Percentiles rank a stretch among this genome's conserved stretches.
These are phyloP conservation scores for Archaeoteleia sp. DNA, from an alignment of 2,888 invertebrate genomes.

Conservation along the genomic window DNA sequence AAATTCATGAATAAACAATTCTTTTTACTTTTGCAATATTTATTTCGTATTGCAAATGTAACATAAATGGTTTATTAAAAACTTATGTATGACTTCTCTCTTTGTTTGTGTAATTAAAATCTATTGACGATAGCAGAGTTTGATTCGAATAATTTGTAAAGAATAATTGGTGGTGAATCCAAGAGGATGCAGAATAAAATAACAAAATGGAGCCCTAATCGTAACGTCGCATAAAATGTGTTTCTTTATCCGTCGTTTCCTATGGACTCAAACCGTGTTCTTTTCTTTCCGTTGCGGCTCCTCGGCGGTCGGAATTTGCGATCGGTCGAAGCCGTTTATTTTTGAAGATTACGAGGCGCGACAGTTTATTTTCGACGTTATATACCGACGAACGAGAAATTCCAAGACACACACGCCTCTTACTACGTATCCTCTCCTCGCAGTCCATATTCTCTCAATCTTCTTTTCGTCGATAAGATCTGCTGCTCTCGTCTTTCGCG, in stretches of 20 bases:
- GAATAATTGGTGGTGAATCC: conserved; percentile 48
- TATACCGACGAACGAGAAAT: conserved; percentile 56
- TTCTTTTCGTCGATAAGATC: conserved; percentile 57
- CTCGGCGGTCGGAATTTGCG: conserved; percentile 53
- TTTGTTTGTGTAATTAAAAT: neutral
- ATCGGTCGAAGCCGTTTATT: conserved; percentile 58
- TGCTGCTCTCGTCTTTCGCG: conserved; percentile 39
- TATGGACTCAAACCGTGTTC: conserved; percentile 56
- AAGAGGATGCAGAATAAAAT: conserved; percentile 34
- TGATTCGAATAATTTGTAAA: conserved; percentile 3
- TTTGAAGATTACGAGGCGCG: conserved; percentile 61
- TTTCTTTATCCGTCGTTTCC: conserved; percentile 57
- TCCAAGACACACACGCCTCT: conserved; percentile 51
- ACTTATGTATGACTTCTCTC: neutral
- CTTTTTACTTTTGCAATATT: neutral
- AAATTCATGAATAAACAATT: too few relatives aligned
- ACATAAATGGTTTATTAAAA: neutral
- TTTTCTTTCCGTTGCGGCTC: conserved; percentile 52
- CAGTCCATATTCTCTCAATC: conserved; percentile 52
- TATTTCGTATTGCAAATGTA: neutral
- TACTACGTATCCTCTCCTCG: conserved; percentile 42
- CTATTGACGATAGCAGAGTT: neutral
- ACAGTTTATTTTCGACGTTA: conserved; percentile 61
- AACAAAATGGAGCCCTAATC: conserved; percentile 42
- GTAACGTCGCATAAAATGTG: conserved; percentile 51